Base-by-base conservation (phyloP, 2,888 invertebrate genomes). In the Lithophane semibrunnea region DNA sequence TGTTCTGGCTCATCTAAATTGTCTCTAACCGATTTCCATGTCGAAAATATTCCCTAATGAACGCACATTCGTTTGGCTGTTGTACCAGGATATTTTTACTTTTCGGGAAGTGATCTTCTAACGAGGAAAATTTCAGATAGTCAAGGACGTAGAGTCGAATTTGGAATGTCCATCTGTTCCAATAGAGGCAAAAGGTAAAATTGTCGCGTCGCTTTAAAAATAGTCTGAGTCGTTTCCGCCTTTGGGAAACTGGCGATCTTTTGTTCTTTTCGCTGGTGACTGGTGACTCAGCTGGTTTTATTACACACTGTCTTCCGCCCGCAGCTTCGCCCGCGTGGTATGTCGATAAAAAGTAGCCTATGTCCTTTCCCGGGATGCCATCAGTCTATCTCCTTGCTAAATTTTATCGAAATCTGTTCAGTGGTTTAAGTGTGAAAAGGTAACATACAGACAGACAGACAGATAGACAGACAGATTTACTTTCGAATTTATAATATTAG, bases 201-300 rank as follows among this genome's bases (percentile, higher is more conserved):
- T 90, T 91, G 92, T 92, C 92, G 92, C 91, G 90, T 80, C 89
- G 77, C 67, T 88, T 92, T 95, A 95, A 95, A 96, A 96, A 96
- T 96, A 96, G 96, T 93, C 91, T 84, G 86, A 89, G 92, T 92
- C 94, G 94, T 94, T 95, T 96, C 96, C 96, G 96, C 94, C 94
- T 94, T 92, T 90, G 91, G 93, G 91, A 93, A 93, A 94, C 92
- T 92, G 79, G 90, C 90, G 91, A 90, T 92, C 93, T 94, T 95
- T 95, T 95, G 94, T 94, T 95, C 91, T 92, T 93, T 91, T 92
- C 90, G 65, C 78, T 82, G 87, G 84, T 86, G 85, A 82, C 85
- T 86, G 85, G 85, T 90, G 90, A 90, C 87, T 92, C 91, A 90
- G 89, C 89, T 90, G 89, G 86, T 90, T 92, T 89, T 89, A 87